Evolutionary conservation across 1,140 invertebrate species (phyloP), one percentile per base, ranked within the genome.

Genomic region (Penaeus japonicus): DNA sequence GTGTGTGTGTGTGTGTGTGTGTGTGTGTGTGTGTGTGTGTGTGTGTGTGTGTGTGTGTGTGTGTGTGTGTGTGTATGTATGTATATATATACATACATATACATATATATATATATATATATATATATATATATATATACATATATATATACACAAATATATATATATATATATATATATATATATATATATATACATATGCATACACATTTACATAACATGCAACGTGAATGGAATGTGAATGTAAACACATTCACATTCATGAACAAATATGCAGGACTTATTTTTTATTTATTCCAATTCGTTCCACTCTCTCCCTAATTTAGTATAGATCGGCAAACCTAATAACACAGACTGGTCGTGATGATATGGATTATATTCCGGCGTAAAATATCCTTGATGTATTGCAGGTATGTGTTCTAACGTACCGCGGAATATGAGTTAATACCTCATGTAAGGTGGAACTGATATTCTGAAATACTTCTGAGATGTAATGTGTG

Each of bases 151-250:
- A 70, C 24, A 70, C 24, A 70, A n/a, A 70, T 70, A 70, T 70
- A 70, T 70, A 70, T 70, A 70, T 70, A 70, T 70, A 70, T 70
- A 70, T 70, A 70, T 70, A 70, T 70, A 70, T 70, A 70, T 24
- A 70, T 70, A 73, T 27, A 73, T 73, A 73, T 73, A 73, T 73
- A 73, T 24, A 73, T 15, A 27, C 4, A 73, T 22, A 30, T 27
- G 0, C 4, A 27, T 15, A 32, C n/a, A 70, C 24, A 73, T 17
- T n/a, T n/a, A n/a, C n/a, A n/a, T n/a, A n/a, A n/a, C n/a, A n/a
- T n/a, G n/a, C n/a, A n/a, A n/a, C n/a, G 27, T 15, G 24, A 70
- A 70, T 70, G 24, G 4, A 70, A 7, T 18, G 30, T 65, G 10
- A 65, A 65, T 7, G 7, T 65, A 65, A 27, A 65, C 18, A 7